A percentile compares a stretch with the other conserved stretches of the same genome.
Evolutionary conservation across 1,140 invertebrate genomes (phyloP).

Genomic region (Drosophila parvula): DNA sequence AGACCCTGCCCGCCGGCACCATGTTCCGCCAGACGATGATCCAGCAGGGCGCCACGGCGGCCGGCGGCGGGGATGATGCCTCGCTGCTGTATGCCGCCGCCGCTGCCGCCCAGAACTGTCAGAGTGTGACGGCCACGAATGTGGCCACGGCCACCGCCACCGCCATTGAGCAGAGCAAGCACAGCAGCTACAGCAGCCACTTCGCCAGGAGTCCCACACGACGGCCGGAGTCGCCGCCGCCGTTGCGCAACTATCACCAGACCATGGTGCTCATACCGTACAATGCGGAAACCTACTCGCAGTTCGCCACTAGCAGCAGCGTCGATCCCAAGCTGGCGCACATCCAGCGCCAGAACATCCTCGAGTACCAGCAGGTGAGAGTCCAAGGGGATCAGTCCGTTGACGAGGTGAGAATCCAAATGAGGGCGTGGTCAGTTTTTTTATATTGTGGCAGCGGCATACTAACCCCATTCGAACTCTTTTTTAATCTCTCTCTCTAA

Average conservation of each 20-base stretch:
- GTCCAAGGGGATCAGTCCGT: slow-evolving; percentile 1
- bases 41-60: slow-evolving; percentile 53
- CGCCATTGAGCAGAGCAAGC: slow-evolving; percentile 78
- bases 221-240: slow-evolving; percentile 88
- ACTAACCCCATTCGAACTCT: slow-evolving; percentile 9
- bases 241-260: slow-evolving; percentile 87
- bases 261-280: slow-evolving; percentile 92
- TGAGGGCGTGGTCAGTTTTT: background rate
- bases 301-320: slow-evolving; percentile 79
- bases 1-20: slow-evolving; percentile 83
- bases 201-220: slow-evolving; percentile 84
- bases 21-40: slow-evolving; percentile 84
- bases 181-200: slow-evolving; percentile 77
- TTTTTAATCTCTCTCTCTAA: background rate
- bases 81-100: slow-evolving; percentile 75
- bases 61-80: slow-evolving; percentile 58
- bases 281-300: slow-evolving; percentile 85
- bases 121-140: slow-evolving; percentile 66
- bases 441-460: background rate
- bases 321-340: slow-evolving; percentile 77
- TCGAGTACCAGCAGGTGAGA: slow-evolving; percentile 83
- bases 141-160: slow-evolving; percentile 49
- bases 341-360: slow-evolving; percentile 79
- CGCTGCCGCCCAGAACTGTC: slow-evolving; percentile 73
- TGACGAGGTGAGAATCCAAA: slow-evolving; percentile 14